phyloP scores from a whole-genome alignment of 2,888 invertebrate genomes.

The Pseudanteris insignis region DNA sequence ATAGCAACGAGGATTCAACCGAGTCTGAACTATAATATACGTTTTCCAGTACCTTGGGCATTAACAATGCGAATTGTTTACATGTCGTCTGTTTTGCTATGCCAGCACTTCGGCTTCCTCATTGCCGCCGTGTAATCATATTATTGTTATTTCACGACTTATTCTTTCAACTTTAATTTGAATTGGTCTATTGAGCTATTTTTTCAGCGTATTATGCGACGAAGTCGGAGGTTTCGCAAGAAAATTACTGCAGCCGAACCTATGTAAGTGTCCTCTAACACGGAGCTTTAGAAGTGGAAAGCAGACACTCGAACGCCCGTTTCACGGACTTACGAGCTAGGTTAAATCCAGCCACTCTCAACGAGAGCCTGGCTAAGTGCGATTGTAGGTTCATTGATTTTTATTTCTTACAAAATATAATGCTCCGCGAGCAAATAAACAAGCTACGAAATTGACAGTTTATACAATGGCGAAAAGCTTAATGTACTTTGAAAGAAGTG shows the following conservation, averaged over 20 bases:
- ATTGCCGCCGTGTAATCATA: too few species aligned
- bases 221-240: constrained; percentile 29
- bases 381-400: constrained; percentile 40
- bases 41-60: too few species aligned
- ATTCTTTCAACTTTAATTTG: too few species aligned
- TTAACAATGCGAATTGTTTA: too few species aligned
- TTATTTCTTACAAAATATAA: constrained; percentile 42
- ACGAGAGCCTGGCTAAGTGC: constrained; percentile 41
- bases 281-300: constrained; percentile 38
- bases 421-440: constrained; percentile 31
- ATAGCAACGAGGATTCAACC: too few species aligned
- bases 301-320: constrained; percentile 42
- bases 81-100: too few species aligned
- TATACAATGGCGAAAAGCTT: constrained; percentile 24
- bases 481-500: constrained; percentile 24
- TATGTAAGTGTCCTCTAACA: constrained; percentile 30
- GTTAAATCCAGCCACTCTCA: constrained; percentile 39
- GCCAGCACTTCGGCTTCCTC: too few species aligned
- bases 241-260: constrained; percentile 27
- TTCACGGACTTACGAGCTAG: constrained; percentile 39
- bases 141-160: too few species aligned
- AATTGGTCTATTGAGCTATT: too few species aligned
- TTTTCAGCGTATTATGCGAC: too few species aligned
- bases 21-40: too few species aligned
- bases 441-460: constrained; percentile 40